phyloP scores from a whole-genome alignment of 2,888 invertebrate genomes.

The Heteropelma amictum region DNA sequence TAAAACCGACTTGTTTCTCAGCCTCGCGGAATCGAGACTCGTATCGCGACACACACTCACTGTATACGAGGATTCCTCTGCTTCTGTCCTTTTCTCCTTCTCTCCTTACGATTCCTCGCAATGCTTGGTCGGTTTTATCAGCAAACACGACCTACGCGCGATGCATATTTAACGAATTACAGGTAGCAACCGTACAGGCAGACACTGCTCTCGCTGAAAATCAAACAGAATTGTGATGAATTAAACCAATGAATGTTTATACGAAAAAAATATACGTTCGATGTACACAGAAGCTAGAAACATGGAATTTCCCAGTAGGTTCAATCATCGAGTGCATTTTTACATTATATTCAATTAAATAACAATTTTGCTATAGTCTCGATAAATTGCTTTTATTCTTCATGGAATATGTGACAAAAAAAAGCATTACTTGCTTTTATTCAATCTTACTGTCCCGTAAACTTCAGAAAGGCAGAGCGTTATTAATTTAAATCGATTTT shows the following conservation, averaged over 20 bases:
- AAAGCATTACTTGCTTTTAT: no score
- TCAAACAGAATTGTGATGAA: not conserved
- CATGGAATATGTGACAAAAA: no score
- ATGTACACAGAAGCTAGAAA: not conserved
- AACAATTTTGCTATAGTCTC: no score
- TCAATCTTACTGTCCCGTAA: no score
- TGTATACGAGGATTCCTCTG: conserved; percentile 12
- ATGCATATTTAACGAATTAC: conserved; percentile 53
- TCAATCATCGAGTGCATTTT: not conserved
- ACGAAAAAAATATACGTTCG: not conserved
- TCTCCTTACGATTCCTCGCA: conserved; percentile 24
- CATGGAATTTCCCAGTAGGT: not conserved
- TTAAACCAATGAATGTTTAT: not conserved
- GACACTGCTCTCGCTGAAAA: conserved; percentile 4
- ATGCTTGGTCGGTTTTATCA: conserved; percentile 53
- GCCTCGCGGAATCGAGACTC: conserved; percentile 39
- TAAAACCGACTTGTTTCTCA: conserved; percentile 11
- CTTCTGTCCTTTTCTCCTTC: not conserved
- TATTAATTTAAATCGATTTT: no score
- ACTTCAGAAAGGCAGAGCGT: no score
- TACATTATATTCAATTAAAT: no score
- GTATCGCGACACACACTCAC: conserved; percentile 23
- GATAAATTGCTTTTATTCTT: no score
- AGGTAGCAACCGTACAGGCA: conserved; percentile 41
- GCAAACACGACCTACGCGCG: conserved; percentile 52